A percentile compares a stretch with the other conserved stretches of the same genome.
Conservation (phyloP, 2,113 vertebrate species). For the Sterrhoptilus dennistouni region DNA sequence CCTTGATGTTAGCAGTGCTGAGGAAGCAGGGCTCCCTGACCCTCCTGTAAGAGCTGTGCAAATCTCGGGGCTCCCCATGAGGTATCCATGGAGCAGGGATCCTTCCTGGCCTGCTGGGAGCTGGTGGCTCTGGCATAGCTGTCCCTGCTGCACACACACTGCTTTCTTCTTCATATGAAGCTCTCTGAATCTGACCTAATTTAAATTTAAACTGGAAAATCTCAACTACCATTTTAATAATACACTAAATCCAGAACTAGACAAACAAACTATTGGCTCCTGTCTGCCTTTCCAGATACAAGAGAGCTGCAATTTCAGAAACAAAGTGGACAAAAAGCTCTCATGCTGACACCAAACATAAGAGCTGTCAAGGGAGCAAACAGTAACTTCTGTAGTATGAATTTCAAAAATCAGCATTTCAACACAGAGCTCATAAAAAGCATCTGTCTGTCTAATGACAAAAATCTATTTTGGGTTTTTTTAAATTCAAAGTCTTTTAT, state of each 20-base stretch:
- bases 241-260: not conserved
- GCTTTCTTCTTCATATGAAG: not conserved
- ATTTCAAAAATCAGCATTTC: not conserved
- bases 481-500: not conserved
- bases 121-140: not conserved
- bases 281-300: not conserved
- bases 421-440: not conserved
- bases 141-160: accelerated
- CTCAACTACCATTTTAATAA: not conserved
- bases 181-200: not conserved
- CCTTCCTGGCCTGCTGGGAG: not conserved
- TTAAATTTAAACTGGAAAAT: not conserved
- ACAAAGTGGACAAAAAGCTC: not conserved
- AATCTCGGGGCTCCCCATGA: not conserved
- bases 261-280: not conserved
- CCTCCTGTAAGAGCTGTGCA: not conserved
- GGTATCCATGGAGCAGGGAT: not conserved
- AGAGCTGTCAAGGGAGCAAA: not conserved
- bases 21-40: not conserved
- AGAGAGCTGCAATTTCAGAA: not conserved
- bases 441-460: not conserved
- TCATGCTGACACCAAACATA: not conserved
- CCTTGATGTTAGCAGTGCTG: not conserved
- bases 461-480: not conserved
- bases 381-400: not conserved